Conservation (phyloP, 1,140 invertebrate species). For the Colletes gigas region DNA sequence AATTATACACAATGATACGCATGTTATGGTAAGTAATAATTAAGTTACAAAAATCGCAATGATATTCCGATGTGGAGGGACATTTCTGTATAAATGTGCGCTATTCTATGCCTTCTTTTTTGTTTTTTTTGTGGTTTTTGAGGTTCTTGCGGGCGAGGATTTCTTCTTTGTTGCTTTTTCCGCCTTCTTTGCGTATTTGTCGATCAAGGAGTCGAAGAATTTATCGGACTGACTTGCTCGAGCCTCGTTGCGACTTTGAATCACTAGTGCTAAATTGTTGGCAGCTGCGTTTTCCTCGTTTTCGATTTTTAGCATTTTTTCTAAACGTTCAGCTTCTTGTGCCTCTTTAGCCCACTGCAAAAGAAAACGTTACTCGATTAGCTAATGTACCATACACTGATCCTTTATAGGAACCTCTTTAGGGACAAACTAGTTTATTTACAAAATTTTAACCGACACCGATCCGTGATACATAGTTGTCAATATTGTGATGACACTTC, state of each 20-base stretch:
- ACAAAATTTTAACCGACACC: too few relatives aligned
- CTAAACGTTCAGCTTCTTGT: conserved; percentile 73
- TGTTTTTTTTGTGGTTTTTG: conserved; percentile 56
- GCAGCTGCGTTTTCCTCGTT: conserved; percentile 71
- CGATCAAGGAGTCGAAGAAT: conserved; percentile 78
- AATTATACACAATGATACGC: conserved; percentile 1
- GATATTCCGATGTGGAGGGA: conserved; percentile 25
- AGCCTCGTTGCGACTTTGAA: conserved; percentile 73
- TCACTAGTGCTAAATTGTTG: conserved; percentile 72
- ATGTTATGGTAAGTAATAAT: not conserved
- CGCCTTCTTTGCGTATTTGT: conserved; percentile 75
- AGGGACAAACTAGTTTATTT: too few relatives aligned
- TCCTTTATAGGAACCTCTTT: not conserved
- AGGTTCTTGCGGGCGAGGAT: conserved; percentile 35
- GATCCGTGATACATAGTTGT: too few relatives aligned
- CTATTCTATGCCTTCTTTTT: conserved; percentile 68
- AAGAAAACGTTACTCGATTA: conserved; percentile 1
- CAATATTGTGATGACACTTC: too few relatives aligned
- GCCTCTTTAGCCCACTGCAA: conserved; percentile 79
- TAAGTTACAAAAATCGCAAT: conserved; percentile 43
- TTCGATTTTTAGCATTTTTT: conserved; percentile 72
- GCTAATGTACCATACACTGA: not conserved
- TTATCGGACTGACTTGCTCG: conserved; percentile 70
- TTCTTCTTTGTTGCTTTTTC: conserved; percentile 67
- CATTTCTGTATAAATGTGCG: not conserved